A percentile compares a stretch with the other conserved stretches of the same genome.
phyloP scores from a whole-genome alignment of 2,888 invertebrate genomes.

The Xanthostigma xanthostigma region DNA sequence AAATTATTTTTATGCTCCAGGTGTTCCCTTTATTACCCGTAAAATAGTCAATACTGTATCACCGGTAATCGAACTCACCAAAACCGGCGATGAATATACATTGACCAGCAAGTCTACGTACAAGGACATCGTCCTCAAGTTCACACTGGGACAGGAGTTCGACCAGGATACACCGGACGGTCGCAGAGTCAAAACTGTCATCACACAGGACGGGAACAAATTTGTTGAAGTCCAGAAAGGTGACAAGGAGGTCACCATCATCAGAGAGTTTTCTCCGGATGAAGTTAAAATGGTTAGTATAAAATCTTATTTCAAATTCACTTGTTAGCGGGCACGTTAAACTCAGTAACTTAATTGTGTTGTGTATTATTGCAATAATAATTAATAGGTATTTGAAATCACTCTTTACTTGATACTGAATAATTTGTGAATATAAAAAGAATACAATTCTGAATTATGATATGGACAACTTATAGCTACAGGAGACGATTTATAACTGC shows the following conservation, averaged over 20 bases:
- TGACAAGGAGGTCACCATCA: slow-evolving; percentile 49
- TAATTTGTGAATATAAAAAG: too few relatives aligned
- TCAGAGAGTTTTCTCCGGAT: slow-evolving; percentile 58
- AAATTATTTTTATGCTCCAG: slow-evolving; percentile 33
- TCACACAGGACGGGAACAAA: slow-evolving; percentile 66
- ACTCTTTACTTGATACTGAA: too few relatives aligned
- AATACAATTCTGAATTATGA: too few relatives aligned
- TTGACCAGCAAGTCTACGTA: slow-evolving; percentile 77
- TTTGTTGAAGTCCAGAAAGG: slow-evolving; percentile 71
- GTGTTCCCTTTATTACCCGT: slow-evolving; percentile 74
- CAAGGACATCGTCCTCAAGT: slow-evolving; percentile 70
- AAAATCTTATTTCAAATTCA: not conserved
- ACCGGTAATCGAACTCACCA: slow-evolving; percentile 69
- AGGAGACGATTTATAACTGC: too few relatives aligned
- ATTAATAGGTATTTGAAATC: too few relatives aligned
- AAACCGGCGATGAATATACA: slow-evolving; percentile 59
- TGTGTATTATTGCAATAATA: too few relatives aligned
- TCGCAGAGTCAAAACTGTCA: slow-evolving; percentile 62
- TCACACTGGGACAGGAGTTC: slow-evolving; percentile 75
- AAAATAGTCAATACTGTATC: slow-evolving; percentile 73
- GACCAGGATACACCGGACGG: slow-evolving; percentile 86
- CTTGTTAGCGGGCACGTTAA: too few relatives aligned
- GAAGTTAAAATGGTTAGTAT: slow-evolving; percentile 59
- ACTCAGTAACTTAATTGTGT: too few relatives aligned
- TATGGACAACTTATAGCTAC: too few relatives aligned